These are phyloP conservation scores for Encarsia formosa DNA, from an alignment of 2,888 invertebrate species.

Conservation along the genomic window DNA sequence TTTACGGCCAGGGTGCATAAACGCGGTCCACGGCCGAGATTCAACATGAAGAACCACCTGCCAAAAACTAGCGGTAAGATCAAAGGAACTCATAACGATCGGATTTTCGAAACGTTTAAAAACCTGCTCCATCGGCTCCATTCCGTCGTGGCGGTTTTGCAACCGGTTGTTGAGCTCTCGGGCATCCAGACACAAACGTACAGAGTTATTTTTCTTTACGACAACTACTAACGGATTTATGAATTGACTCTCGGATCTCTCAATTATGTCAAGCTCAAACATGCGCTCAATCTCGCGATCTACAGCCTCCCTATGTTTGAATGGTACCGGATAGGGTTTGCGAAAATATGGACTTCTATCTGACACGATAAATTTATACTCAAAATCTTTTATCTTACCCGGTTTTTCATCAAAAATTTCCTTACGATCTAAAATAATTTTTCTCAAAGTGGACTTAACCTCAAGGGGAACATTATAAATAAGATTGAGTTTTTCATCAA, in stretches of 20 bases:
- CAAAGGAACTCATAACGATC: constrained; percentile 22
- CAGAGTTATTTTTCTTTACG: constrained; percentile 32
- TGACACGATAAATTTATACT: too few relatives aligned
- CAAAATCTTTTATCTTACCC: too few relatives aligned
- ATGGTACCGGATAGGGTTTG: constrained; percentile 39
- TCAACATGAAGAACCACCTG: neutral
- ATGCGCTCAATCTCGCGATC: constrained; percentile 31
- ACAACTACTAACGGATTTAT: constrained; percentile 37
- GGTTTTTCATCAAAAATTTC: too few relatives aligned
- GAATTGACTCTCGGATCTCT: constrained; percentile 32
- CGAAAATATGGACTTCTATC: too few relatives aligned
- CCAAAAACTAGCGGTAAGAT: constrained; percentile 30
- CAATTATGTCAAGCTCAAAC: constrained; percentile 33
- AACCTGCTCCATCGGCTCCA: constrained; percentile 22
- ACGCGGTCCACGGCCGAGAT: neutral
- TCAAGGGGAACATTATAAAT: too few relatives aligned
- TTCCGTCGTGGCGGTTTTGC: constrained; percentile 32
- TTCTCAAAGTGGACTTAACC: too few relatives aligned
- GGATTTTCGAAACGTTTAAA: constrained; percentile 16
- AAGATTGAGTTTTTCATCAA: too few relatives aligned
- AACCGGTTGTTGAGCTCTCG: constrained; percentile 34
- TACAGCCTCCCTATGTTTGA: constrained; percentile 30
- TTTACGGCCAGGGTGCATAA: too few relatives aligned
- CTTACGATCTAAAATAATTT: too few relatives aligned
- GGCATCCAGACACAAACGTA: constrained; percentile 34